phyloP scores from a whole-genome alignment of 2,888 invertebrate species.

The Meliscaeva auricollis region DNA sequence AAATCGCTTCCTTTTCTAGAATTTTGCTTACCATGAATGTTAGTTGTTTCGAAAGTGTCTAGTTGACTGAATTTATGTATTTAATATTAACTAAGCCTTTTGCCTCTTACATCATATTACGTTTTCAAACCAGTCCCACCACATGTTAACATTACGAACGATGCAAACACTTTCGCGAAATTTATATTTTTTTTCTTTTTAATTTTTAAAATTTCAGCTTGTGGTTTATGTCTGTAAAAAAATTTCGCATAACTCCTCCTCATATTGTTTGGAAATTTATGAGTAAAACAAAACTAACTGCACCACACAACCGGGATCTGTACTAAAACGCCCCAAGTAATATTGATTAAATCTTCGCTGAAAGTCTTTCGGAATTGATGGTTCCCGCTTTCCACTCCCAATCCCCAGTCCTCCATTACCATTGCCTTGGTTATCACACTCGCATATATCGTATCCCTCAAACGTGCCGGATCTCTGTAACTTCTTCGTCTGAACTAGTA shows the following conservation, averaged over 20 bases:
- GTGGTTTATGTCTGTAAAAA: conserved; percentile 16
- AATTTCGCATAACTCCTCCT: background rate
- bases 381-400: background rate
- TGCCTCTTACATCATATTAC: background rate
- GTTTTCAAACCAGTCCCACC: conserved; percentile 3
- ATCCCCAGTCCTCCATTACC: background rate
- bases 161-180: conserved; percentile 38
- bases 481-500: background rate
- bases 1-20: too few relatives aligned
- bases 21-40: too few relatives aligned
- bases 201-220: conserved; percentile 41
- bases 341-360: conserved; percentile 49
- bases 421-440: background rate
- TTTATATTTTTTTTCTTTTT: conserved; percentile 6
- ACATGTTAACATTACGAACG: conserved; percentile 33
- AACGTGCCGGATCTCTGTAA: conserved; percentile 11
- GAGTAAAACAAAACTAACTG: conserved; percentile 42
- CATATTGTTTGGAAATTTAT: conserved; percentile 30
- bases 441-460: background rate
- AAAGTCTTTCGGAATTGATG: conserved; percentile 17
- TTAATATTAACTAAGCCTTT: too few relatives aligned
- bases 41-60: too few relatives aligned
- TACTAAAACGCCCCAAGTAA: background rate
- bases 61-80: too few relatives aligned
- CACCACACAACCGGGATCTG: background rate